Percentiles rank a stretch among this genome's conserved stretches.
Evolutionary conservation across 1,140 invertebrate species (phyloP).

Genomic region (Gonioctena quinquepunctata): DNA sequence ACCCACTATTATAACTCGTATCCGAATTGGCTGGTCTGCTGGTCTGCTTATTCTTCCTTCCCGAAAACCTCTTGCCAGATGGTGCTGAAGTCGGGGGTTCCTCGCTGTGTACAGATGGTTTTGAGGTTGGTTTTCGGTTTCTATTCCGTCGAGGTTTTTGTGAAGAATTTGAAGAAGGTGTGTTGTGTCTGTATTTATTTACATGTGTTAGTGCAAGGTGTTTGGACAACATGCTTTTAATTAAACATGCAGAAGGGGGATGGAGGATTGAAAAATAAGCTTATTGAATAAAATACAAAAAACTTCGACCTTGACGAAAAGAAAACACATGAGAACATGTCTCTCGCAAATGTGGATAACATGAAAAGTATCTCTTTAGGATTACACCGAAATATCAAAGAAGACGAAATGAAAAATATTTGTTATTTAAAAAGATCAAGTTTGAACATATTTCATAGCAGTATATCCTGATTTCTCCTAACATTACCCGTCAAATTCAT

Average conservation of each 20-base stretch:
- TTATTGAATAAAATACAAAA: no score
- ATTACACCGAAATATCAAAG: no score
- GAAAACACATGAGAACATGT: no score
- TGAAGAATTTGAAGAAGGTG: conserved; percentile 44
- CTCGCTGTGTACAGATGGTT: conserved; percentile 69
- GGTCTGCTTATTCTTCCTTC: conserved; percentile 38
- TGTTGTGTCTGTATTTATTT: conserved; percentile 55
- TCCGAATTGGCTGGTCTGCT: conserved; percentile 53
- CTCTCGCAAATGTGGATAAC: no score
- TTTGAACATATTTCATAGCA: no score
- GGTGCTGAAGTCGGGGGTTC: conserved; percentile 56
- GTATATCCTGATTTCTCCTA: no score
- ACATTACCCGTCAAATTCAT: no score
- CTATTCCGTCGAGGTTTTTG: conserved; percentile 43
- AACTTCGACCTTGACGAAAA: no score
- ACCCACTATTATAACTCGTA: conserved; percentile 57
- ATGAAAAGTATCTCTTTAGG: no score
- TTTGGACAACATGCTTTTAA: conserved; percentile 27
- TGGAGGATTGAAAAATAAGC: no score
- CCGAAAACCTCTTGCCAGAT: conserved; percentile 52
- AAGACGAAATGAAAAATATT: no score
- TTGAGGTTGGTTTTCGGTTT: conserved; percentile 57
- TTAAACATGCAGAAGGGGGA: conserved; percentile 6
- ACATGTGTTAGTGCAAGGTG: conserved; percentile 52
- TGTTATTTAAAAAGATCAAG: no score